Evolutionary conservation across 2,113 vertebrate species (phyloP).

Genomic region (Bubo scandiacus): DNA sequence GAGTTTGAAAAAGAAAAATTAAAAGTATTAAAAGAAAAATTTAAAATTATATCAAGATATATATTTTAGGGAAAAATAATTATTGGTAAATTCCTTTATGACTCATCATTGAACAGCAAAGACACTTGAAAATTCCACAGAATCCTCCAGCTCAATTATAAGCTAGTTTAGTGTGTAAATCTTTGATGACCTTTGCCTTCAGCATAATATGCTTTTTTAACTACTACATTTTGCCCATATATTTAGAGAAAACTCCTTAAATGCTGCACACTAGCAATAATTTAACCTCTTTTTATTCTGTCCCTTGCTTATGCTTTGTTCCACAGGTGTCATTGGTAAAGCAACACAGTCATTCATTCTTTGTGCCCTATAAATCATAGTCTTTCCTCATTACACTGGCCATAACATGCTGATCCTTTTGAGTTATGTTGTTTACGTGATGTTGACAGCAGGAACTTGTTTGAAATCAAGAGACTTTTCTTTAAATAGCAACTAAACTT

Average conservation of each 20-base stretch:
- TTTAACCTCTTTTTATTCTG: background rate
- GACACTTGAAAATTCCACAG: background rate
- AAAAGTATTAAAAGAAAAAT: background rate
- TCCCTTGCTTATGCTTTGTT: background rate
- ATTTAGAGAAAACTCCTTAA: background rate
- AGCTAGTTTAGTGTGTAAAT: background rate
- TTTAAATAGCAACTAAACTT: background rate
- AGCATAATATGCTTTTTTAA: background rate
- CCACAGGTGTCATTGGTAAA: background rate
- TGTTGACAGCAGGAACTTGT: background rate
- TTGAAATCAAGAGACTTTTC: background rate
- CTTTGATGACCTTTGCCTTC: background rate
- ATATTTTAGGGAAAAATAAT: background rate
- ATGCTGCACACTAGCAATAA: background rate
- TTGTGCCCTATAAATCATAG: background rate
- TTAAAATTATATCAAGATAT: background rate
- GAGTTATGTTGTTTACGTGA: constrained; percentile 7
- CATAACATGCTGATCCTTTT: background rate
- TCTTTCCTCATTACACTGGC: background rate
- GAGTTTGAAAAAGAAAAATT: background rate
- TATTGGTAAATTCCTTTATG: background rate
- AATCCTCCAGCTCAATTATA: background rate
- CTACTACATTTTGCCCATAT: background rate
- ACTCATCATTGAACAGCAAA: background rate
- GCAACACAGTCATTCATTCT: background rate